Conservation (phyloP, 1,140 invertebrate species). For the Listronotus bonariensis region DNA sequence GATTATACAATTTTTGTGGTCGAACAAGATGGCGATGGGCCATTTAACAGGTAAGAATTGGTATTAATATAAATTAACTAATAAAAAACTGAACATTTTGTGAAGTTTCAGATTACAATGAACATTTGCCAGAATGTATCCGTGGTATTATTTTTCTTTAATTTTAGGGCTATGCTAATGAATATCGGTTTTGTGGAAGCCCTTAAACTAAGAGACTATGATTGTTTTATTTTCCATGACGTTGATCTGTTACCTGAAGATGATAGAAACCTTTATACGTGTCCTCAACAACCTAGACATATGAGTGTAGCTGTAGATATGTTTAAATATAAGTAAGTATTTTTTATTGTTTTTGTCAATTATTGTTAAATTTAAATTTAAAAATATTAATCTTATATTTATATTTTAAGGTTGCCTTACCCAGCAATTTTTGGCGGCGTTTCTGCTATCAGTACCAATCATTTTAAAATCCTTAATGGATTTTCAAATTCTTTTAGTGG, state of each 20-base stretch:
- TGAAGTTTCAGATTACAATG: no score
- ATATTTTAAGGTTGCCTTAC: constrained; percentile 77
- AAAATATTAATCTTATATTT: not conserved
- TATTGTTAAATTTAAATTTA: no score
- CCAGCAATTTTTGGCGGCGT: constrained; percentile 88
- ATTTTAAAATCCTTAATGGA: constrained; percentile 84
- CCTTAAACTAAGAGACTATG: constrained; percentile 73
- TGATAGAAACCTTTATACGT: constrained; percentile 89
- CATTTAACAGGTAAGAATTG: constrained; percentile 69
- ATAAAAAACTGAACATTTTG: no score
- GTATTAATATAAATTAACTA: no score
- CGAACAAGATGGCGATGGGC: constrained; percentile 78
- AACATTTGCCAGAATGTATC: no score
- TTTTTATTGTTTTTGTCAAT: no score
- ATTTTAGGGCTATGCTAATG: constrained; percentile 81
- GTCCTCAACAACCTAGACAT: constrained; percentile 88
- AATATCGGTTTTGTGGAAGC: constrained; percentile 94
- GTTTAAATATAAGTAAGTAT: constrained; percentile 77
- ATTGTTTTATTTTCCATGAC: constrained; percentile 96
- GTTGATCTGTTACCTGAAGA: constrained; percentile 93
- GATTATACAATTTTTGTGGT: constrained; percentile 94
- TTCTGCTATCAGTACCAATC: constrained; percentile 79
- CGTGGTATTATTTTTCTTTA: not conserved
- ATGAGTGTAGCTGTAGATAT: constrained; percentile 94
- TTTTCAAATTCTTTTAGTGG: constrained; percentile 93